Base-by-base conservation (phyloP, 2,888 invertebrate genomes). In the Andrena haemorrhoa region DNA sequence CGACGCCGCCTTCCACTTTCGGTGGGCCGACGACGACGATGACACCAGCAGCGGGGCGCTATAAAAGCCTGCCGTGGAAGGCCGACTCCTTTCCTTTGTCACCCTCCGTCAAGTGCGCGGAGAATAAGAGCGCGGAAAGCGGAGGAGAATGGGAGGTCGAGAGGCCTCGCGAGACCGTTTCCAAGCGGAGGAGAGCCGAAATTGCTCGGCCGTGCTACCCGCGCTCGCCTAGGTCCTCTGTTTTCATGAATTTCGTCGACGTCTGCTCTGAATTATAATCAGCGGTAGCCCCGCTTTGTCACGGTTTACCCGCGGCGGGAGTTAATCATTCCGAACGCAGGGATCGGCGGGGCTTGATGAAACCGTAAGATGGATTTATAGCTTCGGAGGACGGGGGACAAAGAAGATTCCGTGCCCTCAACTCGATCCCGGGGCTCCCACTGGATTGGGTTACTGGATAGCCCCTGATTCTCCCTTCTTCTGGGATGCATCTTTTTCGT, bases 101-200 rank as follows among this genome's bases (percentile, higher is more conserved):
- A 83, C 78, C 83, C 78, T 85, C 88, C 68, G 81, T 85, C 88
- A 83, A 79, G 79, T 56, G 69, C 63, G 79, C 29, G 12, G 80
- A 78, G 86, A 79, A 85, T 75, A 85, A 86, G 86, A 77, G 75
- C 78, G 70, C 31, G 61, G 74, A 64, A 64, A 64, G 63, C 75
- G 58, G 33, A 51, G 71, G 75, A 73, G 71, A 73, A 70, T 23
- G 74, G 41, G 53, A 79, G 75, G 77, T 83, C 79, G 82, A 82
- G 77, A 88, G 82, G 87, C 86, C 88, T 88, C 88, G 82, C 85
- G 88, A 88, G 88, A 88, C 88, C 88, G 78, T 87, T 88, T 88
- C 83, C 80, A 79, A 41, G 73, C 74, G 64, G 53, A 41, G 68
- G 73, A 75, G 85, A 75, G 79, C 66, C 89, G 76, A 87, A 88